Evolutionary conservation across 2,888 invertebrate species (phyloP).

Genomic region (Heteromyza rotundicornis): DNA sequence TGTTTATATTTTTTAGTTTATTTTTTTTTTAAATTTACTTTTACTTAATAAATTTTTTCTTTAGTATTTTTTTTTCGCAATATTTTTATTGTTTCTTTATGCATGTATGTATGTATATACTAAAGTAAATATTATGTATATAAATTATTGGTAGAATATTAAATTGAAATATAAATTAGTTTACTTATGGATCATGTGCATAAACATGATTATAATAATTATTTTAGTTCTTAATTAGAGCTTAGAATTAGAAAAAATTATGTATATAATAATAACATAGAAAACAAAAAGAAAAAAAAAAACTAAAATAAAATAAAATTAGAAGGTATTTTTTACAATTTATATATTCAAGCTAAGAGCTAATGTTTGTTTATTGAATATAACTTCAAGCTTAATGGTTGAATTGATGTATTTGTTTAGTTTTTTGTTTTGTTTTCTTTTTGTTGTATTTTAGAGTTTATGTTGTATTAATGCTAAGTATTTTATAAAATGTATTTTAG

Average conservation of each 20-base stretch:
- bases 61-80: constrained; percentile 10
- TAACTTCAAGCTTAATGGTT: constrained; percentile 11
- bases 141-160: constrained; percentile 4
- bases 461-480: not conserved
- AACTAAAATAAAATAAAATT: constrained; percentile 8
- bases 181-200: not conserved
- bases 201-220: not conserved
- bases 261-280: not conserved
- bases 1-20: not conserved
- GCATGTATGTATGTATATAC: constrained; percentile 8
- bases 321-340: not conserved
- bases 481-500: constrained; percentile 10
- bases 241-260: constrained; percentile 6
- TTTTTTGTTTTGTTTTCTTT: not conserved
- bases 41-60: constrained; percentile 20
- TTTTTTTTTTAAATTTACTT: not conserved
- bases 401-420: constrained; percentile 2
- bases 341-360: not conserved
- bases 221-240: not conserved
- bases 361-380: not conserved
- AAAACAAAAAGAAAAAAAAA: no score
- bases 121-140: constrained; percentile 11
- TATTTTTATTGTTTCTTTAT: constrained; percentile 6
- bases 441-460: not conserved
- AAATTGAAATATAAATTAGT: constrained; percentile 13